Conservation (phyloP, 2,888 invertebrate genomes). For the Hypomecis punctinalis region DNA sequence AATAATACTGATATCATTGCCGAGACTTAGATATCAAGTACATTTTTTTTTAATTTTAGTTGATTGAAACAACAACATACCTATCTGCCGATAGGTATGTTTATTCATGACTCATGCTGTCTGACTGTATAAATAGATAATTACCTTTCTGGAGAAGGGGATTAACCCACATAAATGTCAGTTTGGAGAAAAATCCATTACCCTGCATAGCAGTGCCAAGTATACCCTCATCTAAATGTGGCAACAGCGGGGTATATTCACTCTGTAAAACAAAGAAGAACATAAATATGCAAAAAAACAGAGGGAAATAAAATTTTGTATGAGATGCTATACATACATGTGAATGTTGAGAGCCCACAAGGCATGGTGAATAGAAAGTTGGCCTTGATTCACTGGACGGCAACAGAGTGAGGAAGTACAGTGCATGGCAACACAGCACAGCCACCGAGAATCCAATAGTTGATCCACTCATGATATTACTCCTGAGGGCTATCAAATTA, state of each 20-base stretch:
- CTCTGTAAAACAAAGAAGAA: constrained; percentile 65
- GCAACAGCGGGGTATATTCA: constrained; percentile 86
- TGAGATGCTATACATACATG: constrained; percentile 72
- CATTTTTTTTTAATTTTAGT: not conserved
- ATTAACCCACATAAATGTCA: constrained; percentile 95
- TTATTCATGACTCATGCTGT: not conserved
- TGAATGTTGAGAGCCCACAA: constrained; percentile 80
- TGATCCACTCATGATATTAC: constrained; percentile 82
- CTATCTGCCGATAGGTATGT: no score
- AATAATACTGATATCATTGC: no score
- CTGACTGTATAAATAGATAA: not conserved
- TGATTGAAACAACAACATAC: no score
- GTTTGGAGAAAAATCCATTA: constrained; percentile 87
- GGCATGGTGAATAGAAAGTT: constrained; percentile 77
- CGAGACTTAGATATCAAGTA: not conserved
- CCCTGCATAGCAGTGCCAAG: constrained; percentile 94
- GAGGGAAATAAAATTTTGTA: constrained; percentile 4
- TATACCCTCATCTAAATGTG: constrained; percentile 89
- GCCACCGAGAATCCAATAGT: constrained; percentile 86
- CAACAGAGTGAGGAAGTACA: constrained; percentile 89
- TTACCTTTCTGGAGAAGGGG: constrained; percentile 92
- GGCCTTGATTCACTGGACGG: constrained; percentile 84
- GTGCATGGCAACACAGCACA: constrained; percentile 86
- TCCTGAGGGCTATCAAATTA: constrained; percentile 88
- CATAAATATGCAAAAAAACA: constrained; percentile 1